Evolutionary conservation across 2,113 vertebrate genomes (phyloP), one percentile per base, ranked within the genome.

Genomic region (Phylloscopus whistleri): DNA sequence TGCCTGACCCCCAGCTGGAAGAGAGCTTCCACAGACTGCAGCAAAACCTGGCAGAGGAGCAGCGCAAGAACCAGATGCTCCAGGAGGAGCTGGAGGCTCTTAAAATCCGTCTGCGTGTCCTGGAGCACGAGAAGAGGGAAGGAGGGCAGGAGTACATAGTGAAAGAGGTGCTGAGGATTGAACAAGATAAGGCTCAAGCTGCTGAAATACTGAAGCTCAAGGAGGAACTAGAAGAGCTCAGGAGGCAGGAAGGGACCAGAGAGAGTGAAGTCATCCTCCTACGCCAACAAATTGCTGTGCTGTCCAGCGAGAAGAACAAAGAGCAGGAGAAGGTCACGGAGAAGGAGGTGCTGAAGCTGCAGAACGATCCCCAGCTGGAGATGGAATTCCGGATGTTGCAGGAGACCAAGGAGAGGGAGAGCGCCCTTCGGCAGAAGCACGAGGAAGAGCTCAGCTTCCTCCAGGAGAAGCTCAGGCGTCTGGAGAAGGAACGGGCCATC

Each of bases 131-230:
- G 93, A 94, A 98, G 55, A 98, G 96, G 87, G 98, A 98, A 43
- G 98, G 99, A 9, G 99, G 99, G 13, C 99, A 99, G 97, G 98
- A 99, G 79, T 99, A 99, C 7, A 98, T 98, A 1, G 98, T 99
- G 60, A 99, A 99, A 84, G 99, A 99, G 88, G 99, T 99, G 6
- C 95, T 99, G 73, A 98, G 99, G 41, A 99, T 99, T 4, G 99
- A 99, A 91, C 98, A 98, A 7, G 99, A 99, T 80, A 98, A 98
- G 31, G 98, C 96, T n/a, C 99, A 99, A 91, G 99, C 98, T 4
- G 98, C 99, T 28, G 98, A 99, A 84, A 97, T 99, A 51, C 96
- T 99, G 83, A 98, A 95, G 81, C 98, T 99, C 46, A 98, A 98
- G 59, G 99, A 99, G 60, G 98, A 99, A 48, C 84, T 99, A 58